Evolutionary conservation across 1,140 invertebrate genomes (phyloP).

Genomic region (Brachionus koreanus): DNA sequence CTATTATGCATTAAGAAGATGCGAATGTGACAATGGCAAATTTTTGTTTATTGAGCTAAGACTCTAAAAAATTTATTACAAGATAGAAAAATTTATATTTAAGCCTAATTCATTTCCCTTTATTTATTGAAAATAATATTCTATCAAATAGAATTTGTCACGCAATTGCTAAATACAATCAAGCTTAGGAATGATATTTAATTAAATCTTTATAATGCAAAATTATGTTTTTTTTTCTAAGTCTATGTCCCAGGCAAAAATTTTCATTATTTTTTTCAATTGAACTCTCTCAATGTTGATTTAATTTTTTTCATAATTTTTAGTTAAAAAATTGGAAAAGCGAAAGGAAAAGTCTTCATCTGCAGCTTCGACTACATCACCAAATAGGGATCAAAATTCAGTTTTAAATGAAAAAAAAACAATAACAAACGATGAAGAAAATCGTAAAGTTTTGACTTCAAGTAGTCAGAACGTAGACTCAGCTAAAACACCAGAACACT

Average conservation of each 20-base stretch:
- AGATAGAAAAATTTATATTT: neutral
- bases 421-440: neutral
- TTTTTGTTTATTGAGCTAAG: neutral
- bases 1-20: neutral
- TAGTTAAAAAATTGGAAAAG: conserved; percentile 40
- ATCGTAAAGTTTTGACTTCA: neutral
- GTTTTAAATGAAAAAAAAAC: neutral
- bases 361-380: neutral
- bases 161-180: conserved; percentile 1
- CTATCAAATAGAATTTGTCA: neutral
- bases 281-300: neutral
- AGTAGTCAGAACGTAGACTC: neutral
- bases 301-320: conserved; percentile 3
- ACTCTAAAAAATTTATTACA: neutral
- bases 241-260: neutral
- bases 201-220: conserved; percentile 1
- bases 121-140: neutral
- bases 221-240: neutral
- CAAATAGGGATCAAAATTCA: neutral
- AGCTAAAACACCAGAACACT: neutral
- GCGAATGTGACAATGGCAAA: neutral
- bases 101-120: neutral
- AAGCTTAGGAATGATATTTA: neutral
- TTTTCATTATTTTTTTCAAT: neutral
- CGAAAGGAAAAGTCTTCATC: neutral